These are phyloP conservation scores for Oceanodroma tethys DNA, from an alignment of 2,113 vertebrate species.

Conservation along the genomic window DNA sequence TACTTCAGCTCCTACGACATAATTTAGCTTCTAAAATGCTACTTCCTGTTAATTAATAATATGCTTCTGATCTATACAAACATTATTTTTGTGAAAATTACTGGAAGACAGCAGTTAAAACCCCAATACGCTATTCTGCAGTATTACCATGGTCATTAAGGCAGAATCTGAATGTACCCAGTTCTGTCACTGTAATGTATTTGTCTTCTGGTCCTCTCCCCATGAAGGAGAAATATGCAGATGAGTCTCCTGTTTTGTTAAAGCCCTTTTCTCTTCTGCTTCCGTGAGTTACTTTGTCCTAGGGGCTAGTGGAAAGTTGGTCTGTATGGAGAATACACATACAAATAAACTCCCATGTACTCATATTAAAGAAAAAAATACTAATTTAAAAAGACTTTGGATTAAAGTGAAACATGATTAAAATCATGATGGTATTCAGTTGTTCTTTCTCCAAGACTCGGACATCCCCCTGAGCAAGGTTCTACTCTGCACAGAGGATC, in stretches of 20 bases:
- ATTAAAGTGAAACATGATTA: background rate
- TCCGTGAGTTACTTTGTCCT: background rate
- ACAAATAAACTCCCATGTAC: background rate
- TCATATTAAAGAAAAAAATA: background rate
- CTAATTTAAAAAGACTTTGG: background rate
- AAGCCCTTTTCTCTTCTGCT: background rate
- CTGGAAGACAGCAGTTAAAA: background rate
- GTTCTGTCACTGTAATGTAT: background rate
- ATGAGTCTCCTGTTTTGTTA: background rate
- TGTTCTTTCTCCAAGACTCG: background rate
- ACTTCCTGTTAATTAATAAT: constrained; percentile 18
- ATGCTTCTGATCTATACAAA: constrained; percentile 8
- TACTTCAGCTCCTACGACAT: background rate
- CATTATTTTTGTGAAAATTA: background rate
- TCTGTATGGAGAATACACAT: background rate
- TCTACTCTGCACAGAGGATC: background rate
- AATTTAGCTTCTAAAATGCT: background rate
- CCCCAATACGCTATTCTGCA: rapidly evolving
- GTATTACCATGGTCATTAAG: background rate
- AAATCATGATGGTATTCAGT: background rate
- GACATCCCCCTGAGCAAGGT: background rate
- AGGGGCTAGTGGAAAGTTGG: background rate
- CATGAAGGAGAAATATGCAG: constrained; percentile 7
- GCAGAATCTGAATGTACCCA: background rate
- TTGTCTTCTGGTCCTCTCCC: constrained; percentile 1